Base-by-base conservation (phyloP, 2,888 invertebrate genomes). In the Hyalella azteca region DNA sequence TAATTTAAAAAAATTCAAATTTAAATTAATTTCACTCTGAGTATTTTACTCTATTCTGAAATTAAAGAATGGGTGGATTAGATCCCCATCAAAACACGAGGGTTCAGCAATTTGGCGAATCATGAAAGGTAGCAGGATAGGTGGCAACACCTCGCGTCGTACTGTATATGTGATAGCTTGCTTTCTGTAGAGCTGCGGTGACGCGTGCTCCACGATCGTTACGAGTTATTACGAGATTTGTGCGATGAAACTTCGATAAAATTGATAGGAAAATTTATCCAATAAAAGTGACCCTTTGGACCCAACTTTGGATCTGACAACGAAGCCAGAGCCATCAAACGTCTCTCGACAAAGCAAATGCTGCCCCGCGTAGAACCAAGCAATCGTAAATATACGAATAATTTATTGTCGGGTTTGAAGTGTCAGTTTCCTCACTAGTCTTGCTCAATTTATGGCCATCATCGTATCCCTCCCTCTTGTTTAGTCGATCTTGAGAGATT, bases 401-500 rank as follows among this genome's bases (percentile, higher is more conserved):
- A 66, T 66, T 66, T 66, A 66, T 66, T 66, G 66, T 36, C 15
- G 39, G 9, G 7, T 66, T 29, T 36, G 66, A 66, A 66, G 66
- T 66, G 66, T 66, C 66, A 29, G 66, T 66, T 66, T 66, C 66
- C 32, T 32, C 66, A 66, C 66, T 66, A 36, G 36, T n/a, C 32
- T 15, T 2, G 29, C 36, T n/a, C 22, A 66, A 66, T 66, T 66
- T 66, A 66, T 66, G 36, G 66, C 66, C 36, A 66, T 66, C 66
- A 66, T 66, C 66, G 66, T n/a, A 66, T 36, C 29, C 66, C 66
- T 66, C 66, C 66, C 39, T 5, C 66, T 36, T 66, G 66, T 66
- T 66, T 66, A 66, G 66, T 22, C 39, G 66, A 66, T 29, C 66
- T 66, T 66, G 66, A 66, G 29, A 66, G 66, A 66, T 66, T 66